These are phyloP conservation scores for Acanthurus lineatus DNA, from an alignment of 2,797 vertebrate genomes.

Conservation along the genomic window DNA sequence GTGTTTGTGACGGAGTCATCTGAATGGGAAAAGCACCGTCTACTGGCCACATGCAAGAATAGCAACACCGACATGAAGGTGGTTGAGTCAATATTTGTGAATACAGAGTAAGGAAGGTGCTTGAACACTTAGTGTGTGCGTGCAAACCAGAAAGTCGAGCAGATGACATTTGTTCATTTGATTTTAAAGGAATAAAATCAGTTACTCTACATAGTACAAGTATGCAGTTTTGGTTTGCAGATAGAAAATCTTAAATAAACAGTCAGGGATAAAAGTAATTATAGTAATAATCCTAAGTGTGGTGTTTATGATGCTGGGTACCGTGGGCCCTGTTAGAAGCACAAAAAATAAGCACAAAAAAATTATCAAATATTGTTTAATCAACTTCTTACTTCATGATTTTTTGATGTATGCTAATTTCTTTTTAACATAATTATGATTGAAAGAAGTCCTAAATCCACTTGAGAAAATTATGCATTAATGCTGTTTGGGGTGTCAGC, in stretches of 20 bases:
- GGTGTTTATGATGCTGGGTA: neutral
- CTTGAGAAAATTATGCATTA: no score
- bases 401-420: neutral
- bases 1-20: slow-evolving; percentile 49
- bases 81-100: neutral
- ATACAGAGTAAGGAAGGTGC: neutral
- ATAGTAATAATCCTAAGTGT: neutral
- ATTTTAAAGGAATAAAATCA: slow-evolving; percentile 1
- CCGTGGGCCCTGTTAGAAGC: neutral
- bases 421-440: neutral
- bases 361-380: neutral
- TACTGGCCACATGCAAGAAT: slow-evolving; percentile 72
- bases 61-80: slow-evolving; percentile 41
- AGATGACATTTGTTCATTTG: neutral
- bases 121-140: neutral
- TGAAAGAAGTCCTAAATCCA: neutral
- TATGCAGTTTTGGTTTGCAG: neutral
- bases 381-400: neutral
- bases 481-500: no score
- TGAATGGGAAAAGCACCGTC: slow-evolving; percentile 83
- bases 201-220: neutral
- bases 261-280: neutral
- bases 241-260: neutral
- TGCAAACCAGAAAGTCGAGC: neutral
- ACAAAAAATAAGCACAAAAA: neutral